phyloP scores from a whole-genome alignment of 2,888 invertebrate species.

The Luperina testacea region DNA sequence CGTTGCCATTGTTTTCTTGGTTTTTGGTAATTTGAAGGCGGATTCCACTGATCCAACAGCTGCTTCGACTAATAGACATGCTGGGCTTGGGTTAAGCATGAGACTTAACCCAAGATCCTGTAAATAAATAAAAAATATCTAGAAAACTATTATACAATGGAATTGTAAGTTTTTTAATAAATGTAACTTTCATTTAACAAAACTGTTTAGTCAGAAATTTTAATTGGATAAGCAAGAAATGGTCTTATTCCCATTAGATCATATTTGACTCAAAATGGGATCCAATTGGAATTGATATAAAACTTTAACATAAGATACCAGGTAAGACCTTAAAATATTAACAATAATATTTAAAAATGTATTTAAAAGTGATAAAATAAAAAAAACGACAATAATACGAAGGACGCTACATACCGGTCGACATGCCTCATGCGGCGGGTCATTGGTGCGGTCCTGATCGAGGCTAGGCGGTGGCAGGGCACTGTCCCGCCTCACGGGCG shows the following conservation, averaged over 20 bases:
- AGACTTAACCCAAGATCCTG: constrained; percentile 89
- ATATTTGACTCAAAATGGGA: background rate
- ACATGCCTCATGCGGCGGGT: constrained; percentile 70
- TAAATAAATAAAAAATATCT: constrained; percentile 57
- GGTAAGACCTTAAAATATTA: background rate
- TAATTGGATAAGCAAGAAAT: background rate
- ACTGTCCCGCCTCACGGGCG: constrained; percentile 68
- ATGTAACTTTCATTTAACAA: background rate
- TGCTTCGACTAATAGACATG: constrained; percentile 95
- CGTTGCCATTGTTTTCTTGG: constrained; percentile 97
- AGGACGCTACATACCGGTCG: constrained; percentile 13
- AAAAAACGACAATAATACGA: background rate
- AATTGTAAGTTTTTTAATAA: background rate
- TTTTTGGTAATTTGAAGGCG: constrained; percentile 97
- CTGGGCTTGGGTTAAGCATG: constrained; percentile 87
- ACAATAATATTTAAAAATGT: background rate
- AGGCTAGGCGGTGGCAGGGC: constrained; percentile 49
- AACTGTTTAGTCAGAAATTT: background rate
- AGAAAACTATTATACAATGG: background rate
- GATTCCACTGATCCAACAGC: constrained; percentile 95
- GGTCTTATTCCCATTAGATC: background rate
- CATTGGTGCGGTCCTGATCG: constrained; percentile 41
- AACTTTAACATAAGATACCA: background rate
- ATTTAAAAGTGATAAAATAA: background rate
- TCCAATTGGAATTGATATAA: background rate